Evolutionary conservation across 1,140 invertebrate species (phyloP), one percentile per base, ranked within the genome.

Genomic region (Ceratosolen solmsi): DNA sequence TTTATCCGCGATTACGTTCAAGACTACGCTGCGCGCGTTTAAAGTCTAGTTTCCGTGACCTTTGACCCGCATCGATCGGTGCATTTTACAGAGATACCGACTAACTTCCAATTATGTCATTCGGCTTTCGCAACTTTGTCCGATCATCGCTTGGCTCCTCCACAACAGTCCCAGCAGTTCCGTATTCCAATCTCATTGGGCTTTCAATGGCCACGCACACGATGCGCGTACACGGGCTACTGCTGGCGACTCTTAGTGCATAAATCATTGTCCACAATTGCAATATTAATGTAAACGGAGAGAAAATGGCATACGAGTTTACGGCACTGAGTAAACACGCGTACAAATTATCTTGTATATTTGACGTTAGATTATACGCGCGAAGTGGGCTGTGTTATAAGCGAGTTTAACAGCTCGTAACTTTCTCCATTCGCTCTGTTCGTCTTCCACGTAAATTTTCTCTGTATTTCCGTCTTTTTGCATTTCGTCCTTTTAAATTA

Each of bases 321-420:
- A 41, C 68, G 25, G 30, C 11, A 54, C 2, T 11, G 17, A 73
- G 11, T 11, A 20, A 74, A 72, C 22, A n/a, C 75, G 60, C 38
- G 75, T 65, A 77, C 60, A 68, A 77, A 77, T 77, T 49, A 68
- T 65, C 75, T 77, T 65, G 75, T 68, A 68, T 68, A 77, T 77
- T 77, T 51, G 75, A 77, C 46, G 75, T 77, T 68, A 68, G 60
- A 51, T 77, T 68, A 77, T 30, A 51, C 41, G 27, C 38, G 58
- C 75, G 60, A 77, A 68, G 75, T 77, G 60, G 75, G 75, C 75
- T 77, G 75, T 77, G 75, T 77, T 77, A n/a, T n/a, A 76, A 77
- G 2, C 60, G 58, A 65, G 41, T 63, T 77, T 27, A 60, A 77
- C 60, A 51, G 60, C 56, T 63, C 74, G 74, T 75, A 56, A 60